Conservation (phyloP, 2,888 invertebrate species). For the Hirtodrosophila alboralis region DNA sequence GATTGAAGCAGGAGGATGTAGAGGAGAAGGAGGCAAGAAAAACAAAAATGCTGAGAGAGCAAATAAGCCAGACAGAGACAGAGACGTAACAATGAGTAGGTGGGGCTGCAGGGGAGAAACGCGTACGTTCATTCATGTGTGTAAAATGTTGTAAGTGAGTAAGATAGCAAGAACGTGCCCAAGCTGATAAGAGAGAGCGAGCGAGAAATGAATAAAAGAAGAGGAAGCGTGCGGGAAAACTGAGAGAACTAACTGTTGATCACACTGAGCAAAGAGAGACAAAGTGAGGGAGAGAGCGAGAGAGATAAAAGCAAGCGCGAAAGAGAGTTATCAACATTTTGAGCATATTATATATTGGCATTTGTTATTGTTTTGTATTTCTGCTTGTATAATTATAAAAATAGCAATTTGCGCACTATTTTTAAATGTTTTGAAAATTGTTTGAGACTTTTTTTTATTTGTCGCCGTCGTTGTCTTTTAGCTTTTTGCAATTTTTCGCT, state of each 20-base stretch:
- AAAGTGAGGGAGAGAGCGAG: too few relatives aligned
- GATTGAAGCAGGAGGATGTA: slow-evolving; percentile 4
- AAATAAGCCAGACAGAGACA: slow-evolving; percentile 5
- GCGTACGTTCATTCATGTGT: slow-evolving; percentile 53
- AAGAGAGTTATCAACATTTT: slow-evolving; percentile 42
- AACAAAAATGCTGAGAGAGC: slow-evolving; percentile 5
- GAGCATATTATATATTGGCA: slow-evolving; percentile 44
- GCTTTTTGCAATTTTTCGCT: slow-evolving; percentile 15
- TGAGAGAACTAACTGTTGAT: slow-evolving; percentile 35
- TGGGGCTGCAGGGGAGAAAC: too few relatives aligned
- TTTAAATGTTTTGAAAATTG: slow-evolving; percentile 74
- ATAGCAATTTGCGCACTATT: slow-evolving; percentile 82
- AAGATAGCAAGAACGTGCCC: slow-evolving; percentile 13
- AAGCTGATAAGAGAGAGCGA: slow-evolving; percentile 48
- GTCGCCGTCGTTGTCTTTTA: slow-evolving; percentile 25
- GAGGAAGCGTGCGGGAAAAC: slow-evolving; percentile 6
- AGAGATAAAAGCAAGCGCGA: too few relatives aligned
- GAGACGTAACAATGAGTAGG: too few relatives aligned
- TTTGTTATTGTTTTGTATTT: slow-evolving; percentile 34
- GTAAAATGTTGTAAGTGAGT: slow-evolving; percentile 60
- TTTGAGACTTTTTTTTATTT: slow-evolving; percentile 46
- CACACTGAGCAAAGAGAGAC: slow-evolving; percentile 6
- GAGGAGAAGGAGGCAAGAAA: slow-evolving; percentile 6
- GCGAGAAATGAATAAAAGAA: slow-evolving; percentile 11
- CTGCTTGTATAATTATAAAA: slow-evolving; percentile 51